Base-by-base conservation (phyloP, 1,140 invertebrate genomes). In the Lepidostoma basale region DNA sequence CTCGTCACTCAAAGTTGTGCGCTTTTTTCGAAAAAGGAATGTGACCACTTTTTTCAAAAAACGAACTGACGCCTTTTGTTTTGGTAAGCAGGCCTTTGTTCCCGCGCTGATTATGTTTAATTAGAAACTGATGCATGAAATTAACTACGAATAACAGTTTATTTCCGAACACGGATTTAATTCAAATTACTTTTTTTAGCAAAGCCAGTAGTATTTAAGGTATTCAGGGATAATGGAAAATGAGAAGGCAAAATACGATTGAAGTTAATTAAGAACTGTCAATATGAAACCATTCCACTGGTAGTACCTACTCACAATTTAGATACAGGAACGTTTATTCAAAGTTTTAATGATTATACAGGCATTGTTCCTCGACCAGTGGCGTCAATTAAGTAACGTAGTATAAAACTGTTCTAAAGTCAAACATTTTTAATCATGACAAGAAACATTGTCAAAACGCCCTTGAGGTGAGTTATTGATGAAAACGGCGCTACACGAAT, bases 71-170 rank as follows among this genome's bases (percentile, higher is more conserved):
- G 12, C 12, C 22, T 42, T 59, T 59, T 59, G 56, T 42, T 59
- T 59, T 59, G 3, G 9, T 59, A 18, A 54, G 30, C n/a, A 36
- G 12, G 9, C 20, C 33, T 40, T 59, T 59, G 56, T 59, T 59
- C 33, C 23, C 20, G 3, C 1, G 22, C 5, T 59, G 20, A 59
- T 42, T 22, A 42, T 59, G 25, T 54, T 26, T 59, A 59, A 59
- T 59, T 59, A 42, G 20, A 42, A 59, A 14, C 33, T 16, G 22
- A 59, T 59, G 18, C 56, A 26, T 59, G 56, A 59, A 59, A 59
- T 59, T 42, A 59, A 25, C 25, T 26, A 12, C n/a, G 14, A 36
- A 2, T 23, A 3, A 28, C 1, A 52, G 3, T 28, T 28, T 52
- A 52, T 3, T 52, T 52, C 47, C 12, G 8, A n/a, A 36, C 33